Conservation (phyloP, 1,140 invertebrate species). For the Lerema accius region DNA sequence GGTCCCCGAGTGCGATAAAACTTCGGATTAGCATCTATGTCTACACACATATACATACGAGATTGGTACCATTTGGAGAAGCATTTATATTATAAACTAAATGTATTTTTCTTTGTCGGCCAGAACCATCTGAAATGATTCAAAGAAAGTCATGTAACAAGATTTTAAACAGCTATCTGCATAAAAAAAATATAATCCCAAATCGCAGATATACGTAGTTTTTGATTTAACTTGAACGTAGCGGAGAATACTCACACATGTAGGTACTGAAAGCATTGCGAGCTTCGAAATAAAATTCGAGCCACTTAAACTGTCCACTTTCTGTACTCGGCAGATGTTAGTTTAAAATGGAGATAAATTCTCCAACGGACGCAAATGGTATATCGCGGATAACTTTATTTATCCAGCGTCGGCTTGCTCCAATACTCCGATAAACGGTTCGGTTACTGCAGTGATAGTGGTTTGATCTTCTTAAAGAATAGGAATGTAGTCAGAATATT, state of each 20-base stretch:
- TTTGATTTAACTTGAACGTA: too few species aligned
- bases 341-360: constrained; percentile 28
- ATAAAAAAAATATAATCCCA: too few species aligned
- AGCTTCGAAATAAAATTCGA: constrained; percentile 9
- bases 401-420: background rate
- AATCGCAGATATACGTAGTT: too few species aligned
- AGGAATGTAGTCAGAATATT: background rate
- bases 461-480: constrained; percentile 4
- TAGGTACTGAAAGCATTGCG: constrained; percentile 4
- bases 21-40: too few species aligned
- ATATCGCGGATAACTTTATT: constrained; percentile 12
- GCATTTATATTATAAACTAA: too few species aligned
- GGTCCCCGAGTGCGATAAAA: too few species aligned
- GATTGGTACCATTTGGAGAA: too few species aligned
- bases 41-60: too few species aligned
- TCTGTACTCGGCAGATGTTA: constrained; percentile 16
- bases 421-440: constrained; percentile 2
- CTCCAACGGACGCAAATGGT: constrained; percentile 11
- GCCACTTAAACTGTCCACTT: constrained; percentile 21
- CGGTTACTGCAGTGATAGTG: constrained; percentile 4
- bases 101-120: too few species aligned
- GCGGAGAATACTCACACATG: background rate
- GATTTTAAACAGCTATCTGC: too few species aligned
- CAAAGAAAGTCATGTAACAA: too few species aligned
- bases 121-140: too few species aligned